Percentiles rank a stretch among this genome's conserved stretches.
Evolutionary conservation across 2,797 vertebrate species (phyloP).

Genomic region (Tenualosa ilisha): DNA sequence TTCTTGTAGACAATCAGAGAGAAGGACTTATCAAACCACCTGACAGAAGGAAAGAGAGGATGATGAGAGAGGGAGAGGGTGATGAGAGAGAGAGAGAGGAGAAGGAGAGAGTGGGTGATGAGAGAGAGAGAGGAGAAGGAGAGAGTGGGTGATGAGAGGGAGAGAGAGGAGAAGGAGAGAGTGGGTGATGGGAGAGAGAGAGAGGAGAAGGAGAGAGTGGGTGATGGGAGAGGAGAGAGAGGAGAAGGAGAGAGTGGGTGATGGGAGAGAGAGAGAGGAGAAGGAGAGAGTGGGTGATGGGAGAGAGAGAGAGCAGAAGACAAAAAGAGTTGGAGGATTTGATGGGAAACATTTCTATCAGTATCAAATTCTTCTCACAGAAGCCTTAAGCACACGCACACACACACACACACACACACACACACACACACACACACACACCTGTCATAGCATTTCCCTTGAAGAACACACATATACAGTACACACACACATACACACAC

Average conservation of each 20-base stretch:
- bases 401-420: no score
- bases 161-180: background rate
- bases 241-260: background rate
- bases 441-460: no score
- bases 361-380: no score
- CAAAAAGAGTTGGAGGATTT: background rate
- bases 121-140: no score
- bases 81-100: background rate
- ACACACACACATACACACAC: no score
- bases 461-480: no score
- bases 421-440: no score
- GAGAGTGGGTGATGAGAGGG: background rate
- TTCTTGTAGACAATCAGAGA: constrained; percentile 87
- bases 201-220: background rate
- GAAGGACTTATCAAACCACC: constrained; percentile 98
- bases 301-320: background rate
- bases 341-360: background rate
- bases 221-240: background rate
- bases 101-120: background rate
- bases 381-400: no score
- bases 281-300: background rate
- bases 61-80: background rate
- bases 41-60: constrained; percentile 51
- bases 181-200: background rate
- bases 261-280: background rate